Evolutionary conservation across 2,113 vertebrate species (phyloP).

Genomic region (Strix uralensis): DNA sequence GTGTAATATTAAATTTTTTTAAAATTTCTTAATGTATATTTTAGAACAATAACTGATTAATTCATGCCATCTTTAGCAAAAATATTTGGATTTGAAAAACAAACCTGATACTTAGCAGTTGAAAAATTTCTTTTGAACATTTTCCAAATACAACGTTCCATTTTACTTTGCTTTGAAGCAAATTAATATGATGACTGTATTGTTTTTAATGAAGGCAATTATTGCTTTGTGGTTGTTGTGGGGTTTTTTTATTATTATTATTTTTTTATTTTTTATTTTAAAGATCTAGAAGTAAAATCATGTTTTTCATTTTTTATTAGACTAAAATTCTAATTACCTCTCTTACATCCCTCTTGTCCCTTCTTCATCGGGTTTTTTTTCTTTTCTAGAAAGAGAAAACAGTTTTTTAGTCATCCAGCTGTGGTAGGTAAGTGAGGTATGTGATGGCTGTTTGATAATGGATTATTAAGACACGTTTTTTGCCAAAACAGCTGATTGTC

Average conservation of each 20-base stretch:
- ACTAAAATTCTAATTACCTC: not conserved
- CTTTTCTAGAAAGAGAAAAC: not conserved
- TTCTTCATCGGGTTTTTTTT: not conserved
- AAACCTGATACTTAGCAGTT: not conserved
- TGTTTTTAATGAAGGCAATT: not conserved
- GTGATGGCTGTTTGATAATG: not conserved
- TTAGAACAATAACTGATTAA: not conserved
- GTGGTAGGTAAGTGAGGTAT: not conserved
- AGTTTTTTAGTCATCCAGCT: not conserved
- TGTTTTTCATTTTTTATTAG: not conserved
- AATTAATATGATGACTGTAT: not conserved
- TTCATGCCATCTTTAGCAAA: not conserved
- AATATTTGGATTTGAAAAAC: not conserved
- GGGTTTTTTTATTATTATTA: not conserved
- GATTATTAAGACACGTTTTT: not conserved
- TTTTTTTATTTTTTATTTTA: not conserved
- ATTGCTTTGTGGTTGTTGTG: not conserved
- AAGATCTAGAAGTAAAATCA: not conserved
- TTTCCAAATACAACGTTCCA: not conserved
- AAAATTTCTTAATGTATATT: not conserved
- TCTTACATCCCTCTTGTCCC: not conserved
- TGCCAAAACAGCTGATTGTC: not conserved
- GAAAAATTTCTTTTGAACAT: not conserved
- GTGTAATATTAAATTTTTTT: not conserved
- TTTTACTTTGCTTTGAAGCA: not conserved